Base-by-base conservation (phyloP, 2,888 invertebrate species). In the Mythimna albipuncta region DNA sequence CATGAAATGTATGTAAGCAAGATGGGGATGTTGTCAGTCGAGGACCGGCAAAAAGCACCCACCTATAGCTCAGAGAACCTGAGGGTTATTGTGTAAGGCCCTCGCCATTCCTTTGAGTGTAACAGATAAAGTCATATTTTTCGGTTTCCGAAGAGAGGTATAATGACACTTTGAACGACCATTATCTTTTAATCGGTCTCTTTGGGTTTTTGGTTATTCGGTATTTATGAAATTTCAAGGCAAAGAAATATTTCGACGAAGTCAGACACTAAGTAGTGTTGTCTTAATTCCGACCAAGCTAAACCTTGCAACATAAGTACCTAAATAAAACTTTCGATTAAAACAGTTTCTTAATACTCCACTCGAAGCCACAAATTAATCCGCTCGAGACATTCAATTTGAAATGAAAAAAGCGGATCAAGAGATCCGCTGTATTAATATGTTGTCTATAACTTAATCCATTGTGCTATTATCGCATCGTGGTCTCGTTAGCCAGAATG, bases 1-100 rank as follows among this genome's bases (percentile, higher is more conserved):
- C 96, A 95, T 96, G 96, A 96, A 96, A 96, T 96, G 93, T 96
- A 95, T 95, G 95, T 95, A 96, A 95, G 94, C 93, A 92, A 86
- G 92, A 92, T 87, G 89, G 91, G 91, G 91, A 91, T 89, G 91
- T 90, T 93, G 91, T 89, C 90, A 89, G 93, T 94, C 91, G 87
- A 92, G 90, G 89, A 89, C 90, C 90, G 91, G 92, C 88, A 92
- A 91, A 92, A 86, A 86, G 84, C 75, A 85, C 75, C 86, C 87
- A 87, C 81, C 87, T 87, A 92, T 88, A 92, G 90, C 90, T 81
- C 78, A 76, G 84, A 87, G 86, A 86, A 88, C 91, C 79, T 74
- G 84, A 88, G 86, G 87, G 88, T 91, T 92, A 91, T 94, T 94
- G 94, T 94, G 88, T 90, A 90, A 85, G 86, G 86, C 89, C 88